Evolutionary conservation across 2,888 invertebrate species (phyloP).

Genomic region (Crepidodera aurea): DNA sequence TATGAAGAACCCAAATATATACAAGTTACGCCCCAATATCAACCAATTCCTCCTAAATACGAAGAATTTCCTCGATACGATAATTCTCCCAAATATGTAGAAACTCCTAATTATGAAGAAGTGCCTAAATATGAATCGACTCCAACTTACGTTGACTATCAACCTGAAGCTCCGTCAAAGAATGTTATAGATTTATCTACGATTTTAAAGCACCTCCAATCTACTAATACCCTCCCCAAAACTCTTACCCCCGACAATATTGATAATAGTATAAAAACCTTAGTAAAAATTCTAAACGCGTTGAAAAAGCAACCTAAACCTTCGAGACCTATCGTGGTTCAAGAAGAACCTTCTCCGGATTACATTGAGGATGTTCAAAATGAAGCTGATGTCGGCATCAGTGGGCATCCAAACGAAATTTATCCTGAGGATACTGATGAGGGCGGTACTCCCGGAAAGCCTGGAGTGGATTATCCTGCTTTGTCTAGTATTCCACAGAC

Average conservation of each 20-base stretch:
- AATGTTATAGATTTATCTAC: conserved; percentile 62
- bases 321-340: conserved; percentile 58
- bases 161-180: conserved; percentile 38
- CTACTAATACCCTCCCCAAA: conserved; percentile 77
- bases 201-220: conserved; percentile 75
- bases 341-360: conserved; percentile 42
- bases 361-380: conserved; percentile 48
- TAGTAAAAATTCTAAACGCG: conserved; percentile 77
- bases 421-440: conserved; percentile 62
- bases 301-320: conserved; percentile 66
- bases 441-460: conserved; percentile 72
- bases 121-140: conserved; percentile 14
- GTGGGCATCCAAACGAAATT: conserved; percentile 44
- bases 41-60: conserved; percentile 17
- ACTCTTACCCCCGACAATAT: conserved; percentile 80
- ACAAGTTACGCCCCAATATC: conserved; percentile 10
- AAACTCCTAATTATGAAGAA: conserved; percentile 13
- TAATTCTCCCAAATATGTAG: conserved; percentile 4
- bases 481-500: conserved; percentile 79
- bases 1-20: conserved; percentile 11
- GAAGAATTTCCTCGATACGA: conserved; percentile 4
- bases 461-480: conserved; percentile 84
- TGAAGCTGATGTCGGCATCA: conserved; percentile 50
- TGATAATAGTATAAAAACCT: conserved; percentile 78
- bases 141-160: conserved; percentile 6